Percentiles rank a stretch among this genome's conserved stretches.
phyloP scores from a whole-genome alignment of 2,113 vertebrate species.

The Egretta garzetta region DNA sequence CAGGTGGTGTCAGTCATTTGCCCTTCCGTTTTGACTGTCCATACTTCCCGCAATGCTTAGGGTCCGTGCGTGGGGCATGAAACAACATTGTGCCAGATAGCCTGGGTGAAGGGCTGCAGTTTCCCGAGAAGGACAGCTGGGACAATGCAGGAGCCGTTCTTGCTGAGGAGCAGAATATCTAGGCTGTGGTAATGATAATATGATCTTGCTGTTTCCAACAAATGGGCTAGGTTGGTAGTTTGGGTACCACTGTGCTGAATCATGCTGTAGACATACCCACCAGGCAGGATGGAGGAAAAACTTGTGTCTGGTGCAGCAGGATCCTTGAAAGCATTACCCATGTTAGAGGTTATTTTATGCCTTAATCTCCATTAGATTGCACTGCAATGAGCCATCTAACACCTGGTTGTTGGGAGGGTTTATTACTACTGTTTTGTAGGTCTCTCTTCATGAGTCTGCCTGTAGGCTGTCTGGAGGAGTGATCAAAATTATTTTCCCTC shows the following conservation, averaged over 20 bases:
- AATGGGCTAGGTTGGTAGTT: not conserved
- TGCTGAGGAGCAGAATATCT: not conserved
- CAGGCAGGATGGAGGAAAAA: not conserved
- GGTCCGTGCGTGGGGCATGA: not conserved
- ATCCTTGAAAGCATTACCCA: not conserved
- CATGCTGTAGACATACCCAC: not conserved
- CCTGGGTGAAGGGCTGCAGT: not conserved
- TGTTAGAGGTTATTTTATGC: not conserved
- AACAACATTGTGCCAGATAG: not conserved
- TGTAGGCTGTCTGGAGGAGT: not conserved
- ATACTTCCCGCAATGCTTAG: not conserved
- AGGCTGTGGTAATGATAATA: not conserved
- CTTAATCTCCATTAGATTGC: not conserved
- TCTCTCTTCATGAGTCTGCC: not conserved
- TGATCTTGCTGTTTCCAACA: not conserved
- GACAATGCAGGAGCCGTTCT: fast-evolving
- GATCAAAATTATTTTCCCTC: not conserved
- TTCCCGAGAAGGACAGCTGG: not conserved
- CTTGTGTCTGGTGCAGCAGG: not conserved
- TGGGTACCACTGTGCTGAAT: not conserved
- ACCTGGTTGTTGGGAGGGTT: not conserved
- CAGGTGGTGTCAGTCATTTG: fast-evolving
- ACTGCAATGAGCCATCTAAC: not conserved
- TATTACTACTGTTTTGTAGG: not conserved
- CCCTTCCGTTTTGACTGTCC: not conserved